Evolutionary conservation across 2,888 invertebrate species (phyloP).

Genomic region (Trachelus stipa): DNA sequence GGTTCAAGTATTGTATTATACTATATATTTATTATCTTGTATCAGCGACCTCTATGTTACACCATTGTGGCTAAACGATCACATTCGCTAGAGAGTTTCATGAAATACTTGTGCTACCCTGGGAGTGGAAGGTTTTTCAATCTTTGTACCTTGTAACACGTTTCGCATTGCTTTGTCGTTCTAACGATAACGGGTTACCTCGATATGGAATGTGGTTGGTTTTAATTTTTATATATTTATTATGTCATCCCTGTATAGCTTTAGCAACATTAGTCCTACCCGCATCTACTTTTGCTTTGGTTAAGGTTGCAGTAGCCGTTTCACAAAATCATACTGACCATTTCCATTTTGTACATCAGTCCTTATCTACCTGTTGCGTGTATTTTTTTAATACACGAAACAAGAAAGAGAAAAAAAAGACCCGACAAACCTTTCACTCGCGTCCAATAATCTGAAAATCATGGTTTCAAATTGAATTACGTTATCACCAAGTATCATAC

Average conservation of each 20-base stretch:
- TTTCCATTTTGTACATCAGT: not conserved
- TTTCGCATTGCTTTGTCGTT: slow-evolving; percentile 1
- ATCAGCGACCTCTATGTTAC: no score
- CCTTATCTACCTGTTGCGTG: not conserved
- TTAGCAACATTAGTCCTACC: slow-evolving; percentile 14
- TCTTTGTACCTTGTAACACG: slow-evolving; percentile 5
- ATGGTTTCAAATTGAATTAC: not conserved
- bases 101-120: not conserved
- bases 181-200: not conserved
- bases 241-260: slow-evolving; percentile 27
- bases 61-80: not conserved
- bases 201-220: not conserved
- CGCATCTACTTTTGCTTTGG: slow-evolving; percentile 27
- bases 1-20: not conserved
- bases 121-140: slow-evolving; percentile 11
- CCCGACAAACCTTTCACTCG: not conserved
- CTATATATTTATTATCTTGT: no score
- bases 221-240: slow-evolving; percentile 19
- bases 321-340: not conserved
- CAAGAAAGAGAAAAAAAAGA: not conserved
- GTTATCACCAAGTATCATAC: not conserved
- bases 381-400: not conserved
- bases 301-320: slow-evolving; percentile 27
- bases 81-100: not conserved
- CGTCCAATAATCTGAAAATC: not conserved